Evolutionary conservation across 1,140 invertebrate species (phyloP), one percentile per base, ranked within the genome.

Genomic region (Ditylenchus dipsaci): DNA sequence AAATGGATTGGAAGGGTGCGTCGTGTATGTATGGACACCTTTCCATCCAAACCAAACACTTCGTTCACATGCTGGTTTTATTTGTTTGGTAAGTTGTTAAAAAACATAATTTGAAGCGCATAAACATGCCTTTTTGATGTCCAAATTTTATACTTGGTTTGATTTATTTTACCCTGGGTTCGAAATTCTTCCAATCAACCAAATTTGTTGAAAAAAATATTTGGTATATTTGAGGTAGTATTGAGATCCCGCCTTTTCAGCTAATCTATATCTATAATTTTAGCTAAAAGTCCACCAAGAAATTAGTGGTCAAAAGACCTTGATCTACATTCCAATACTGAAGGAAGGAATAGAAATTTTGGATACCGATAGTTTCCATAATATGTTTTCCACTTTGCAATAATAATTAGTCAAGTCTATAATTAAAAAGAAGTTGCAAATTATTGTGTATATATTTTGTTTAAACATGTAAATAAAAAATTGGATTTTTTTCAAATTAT

Each of bases 361-460:
- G n/a, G 49, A 53, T 26, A 53, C 49, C 23, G 49, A 53, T 5
- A 19, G 15, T 21, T 53, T 53, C 23, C 49, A 26, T 15, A 3
- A 53, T 5, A 53, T 53, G 49, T 53, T 53, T 17, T 38, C 33
- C 11, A 38, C 11, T 38, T 38, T 5, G 33, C 33, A 38, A 38
- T 38, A 38, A 38, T 38, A 38, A 38, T 38, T 43, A 63, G 65
- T 53, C 62, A 79, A 75, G 88, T 91, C 78, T 94, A 93, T 84
- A 88, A 87, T 43, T 94, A 92, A 84, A 87, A 95, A 62, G 91
- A 95, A 87, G 90, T 90, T 19, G 90, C 88, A 70, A 84, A 87
- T 66, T 45, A 58, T 23, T 66, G 23, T n/a, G n/a, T n/a, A n/a
- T n/a, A n/a, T n/a, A n/a, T n/a, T n/a, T n/a, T n/a, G n/a, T n/a